Percentiles rank a stretch among this genome's conserved stretches.
phyloP scores from a whole-genome alignment of 2,888 invertebrate genomes.

The Sisyra nigra region DNA sequence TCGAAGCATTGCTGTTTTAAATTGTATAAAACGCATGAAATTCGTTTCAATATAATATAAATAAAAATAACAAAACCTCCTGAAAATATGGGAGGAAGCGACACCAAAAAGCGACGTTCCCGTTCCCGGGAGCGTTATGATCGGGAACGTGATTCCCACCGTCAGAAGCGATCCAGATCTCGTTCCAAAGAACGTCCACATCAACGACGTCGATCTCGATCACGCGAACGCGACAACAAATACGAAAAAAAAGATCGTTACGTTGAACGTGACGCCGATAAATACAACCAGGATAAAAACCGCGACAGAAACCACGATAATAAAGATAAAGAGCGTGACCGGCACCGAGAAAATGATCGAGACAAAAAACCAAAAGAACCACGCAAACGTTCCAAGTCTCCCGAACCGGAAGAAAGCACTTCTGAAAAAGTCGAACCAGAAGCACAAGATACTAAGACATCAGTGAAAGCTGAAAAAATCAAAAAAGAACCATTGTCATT shows the following conservation, averaged over 20 bases:
- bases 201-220: constrained; percentile 21
- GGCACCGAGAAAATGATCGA: constrained; percentile 22
- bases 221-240: constrained; percentile 21
- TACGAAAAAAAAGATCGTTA: constrained; percentile 16
- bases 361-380: constrained; percentile 23
- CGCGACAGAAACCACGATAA: constrained; percentile 19
- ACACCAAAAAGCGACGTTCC: constrained; percentile 23
- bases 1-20: no score
- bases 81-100: background rate
- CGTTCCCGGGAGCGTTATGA: constrained; percentile 26
- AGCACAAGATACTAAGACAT: constrained; percentile 29
- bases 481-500: constrained; percentile 83
- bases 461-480: constrained; percentile 13
- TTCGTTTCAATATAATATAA: no score
- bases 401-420: constrained; percentile 21
- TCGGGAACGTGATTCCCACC: constrained; percentile 8
- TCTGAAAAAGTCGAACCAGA: constrained; percentile 19
- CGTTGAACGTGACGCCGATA: constrained; percentile 11
- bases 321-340: constrained; percentile 16
- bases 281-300: constrained; percentile 16
- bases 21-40: no score
- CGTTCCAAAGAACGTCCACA: constrained; percentile 24
- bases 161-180: constrained; percentile 22
- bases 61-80: background rate
- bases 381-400: constrained; percentile 23